Conservation (phyloP, 2,113 vertebrate species). For the Calidris pugnax region DNA sequence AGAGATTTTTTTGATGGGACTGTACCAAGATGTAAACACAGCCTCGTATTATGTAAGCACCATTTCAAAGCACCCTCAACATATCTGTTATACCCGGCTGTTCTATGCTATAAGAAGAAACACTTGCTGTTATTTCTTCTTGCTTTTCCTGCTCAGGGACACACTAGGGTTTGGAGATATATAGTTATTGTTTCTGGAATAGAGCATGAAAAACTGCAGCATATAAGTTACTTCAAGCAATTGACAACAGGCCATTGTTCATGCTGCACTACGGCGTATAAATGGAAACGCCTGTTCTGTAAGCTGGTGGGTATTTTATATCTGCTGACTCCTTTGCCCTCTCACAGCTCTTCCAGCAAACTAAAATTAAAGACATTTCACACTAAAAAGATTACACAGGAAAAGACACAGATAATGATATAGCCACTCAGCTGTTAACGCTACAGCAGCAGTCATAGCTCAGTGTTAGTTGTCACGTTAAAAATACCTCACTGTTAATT, state of each 20-base stretch:
- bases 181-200: not conserved
- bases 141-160: not conserved
- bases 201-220: not conserved
- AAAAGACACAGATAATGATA: not conserved
- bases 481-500: conserved; percentile 32
- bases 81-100: not conserved
- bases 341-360: not conserved
- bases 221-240: not conserved
- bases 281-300: accelerated
- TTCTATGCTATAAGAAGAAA: not conserved
- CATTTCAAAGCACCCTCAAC: not conserved
- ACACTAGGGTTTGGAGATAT: not conserved
- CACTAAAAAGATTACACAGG: not conserved
- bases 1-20: not conserved
- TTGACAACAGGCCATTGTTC: not conserved
- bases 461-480: not conserved
- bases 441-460: not conserved
- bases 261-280: not conserved
- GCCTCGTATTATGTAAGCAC: not conserved
- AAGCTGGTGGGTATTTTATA: not conserved
- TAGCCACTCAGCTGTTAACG: not conserved
- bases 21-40: not conserved
- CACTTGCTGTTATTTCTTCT: not conserved
- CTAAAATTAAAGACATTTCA: conserved; percentile 3
- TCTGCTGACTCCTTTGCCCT: not conserved